phyloP scores from a whole-genome alignment of 2,888 invertebrate species.

The Mactromeris polynyma region DNA sequence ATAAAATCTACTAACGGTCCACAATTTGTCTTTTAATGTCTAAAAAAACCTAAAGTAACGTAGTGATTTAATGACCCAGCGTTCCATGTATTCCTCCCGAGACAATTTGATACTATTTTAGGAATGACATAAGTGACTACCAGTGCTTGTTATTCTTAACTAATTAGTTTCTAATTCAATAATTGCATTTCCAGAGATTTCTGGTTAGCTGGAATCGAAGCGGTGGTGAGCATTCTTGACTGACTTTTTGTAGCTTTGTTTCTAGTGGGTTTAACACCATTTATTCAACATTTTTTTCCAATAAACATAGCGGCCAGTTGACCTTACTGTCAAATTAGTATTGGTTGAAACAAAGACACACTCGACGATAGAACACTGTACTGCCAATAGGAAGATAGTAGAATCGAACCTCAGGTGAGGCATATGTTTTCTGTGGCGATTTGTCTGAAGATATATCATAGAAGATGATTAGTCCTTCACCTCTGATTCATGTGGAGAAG shows the following conservation, averaged over 20 bases:
- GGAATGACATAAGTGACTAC: neutral
- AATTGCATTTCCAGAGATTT: conserved; percentile 10
- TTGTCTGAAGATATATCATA: too few relatives aligned
- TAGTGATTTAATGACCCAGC: neutral
- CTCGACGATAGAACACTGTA: too few relatives aligned
- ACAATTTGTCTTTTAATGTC: neutral
- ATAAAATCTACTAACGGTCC: neutral
- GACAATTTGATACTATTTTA: neutral
- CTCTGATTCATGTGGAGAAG: too few relatives aligned
- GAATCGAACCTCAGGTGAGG: too few relatives aligned
- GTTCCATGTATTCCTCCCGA: neutral
- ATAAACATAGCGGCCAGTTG: too few relatives aligned
- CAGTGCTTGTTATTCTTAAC: neutral
- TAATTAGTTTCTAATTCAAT: conserved; percentile 13
- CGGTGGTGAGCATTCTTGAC: neutral
- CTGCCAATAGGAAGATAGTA: too few relatives aligned
- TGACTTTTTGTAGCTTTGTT: neutral
- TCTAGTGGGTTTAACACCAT: too few relatives aligned
- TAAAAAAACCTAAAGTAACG: neutral
- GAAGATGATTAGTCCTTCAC: too few relatives aligned
- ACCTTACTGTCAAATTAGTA: too few relatives aligned
- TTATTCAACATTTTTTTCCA: too few relatives aligned
- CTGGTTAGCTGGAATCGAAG: neutral
- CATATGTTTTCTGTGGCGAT: too few relatives aligned
- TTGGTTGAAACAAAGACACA: too few relatives aligned